phyloP scores from a whole-genome alignment of 2,113 vertebrate species.

The Odocoileus hemionus region DNA sequence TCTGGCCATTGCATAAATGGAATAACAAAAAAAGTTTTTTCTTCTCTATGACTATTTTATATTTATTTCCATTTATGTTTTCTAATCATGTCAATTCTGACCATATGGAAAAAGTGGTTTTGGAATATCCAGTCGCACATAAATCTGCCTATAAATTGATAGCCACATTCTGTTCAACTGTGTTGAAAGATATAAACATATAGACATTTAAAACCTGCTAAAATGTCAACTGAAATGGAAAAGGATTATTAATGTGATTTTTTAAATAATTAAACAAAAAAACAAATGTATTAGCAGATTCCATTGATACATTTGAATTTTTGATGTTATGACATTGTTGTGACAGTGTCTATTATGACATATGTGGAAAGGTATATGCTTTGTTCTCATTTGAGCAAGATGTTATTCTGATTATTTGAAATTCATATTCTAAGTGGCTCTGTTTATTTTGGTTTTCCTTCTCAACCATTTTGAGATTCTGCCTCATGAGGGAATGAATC shows the following conservation, averaged over 20 bases:
- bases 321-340: background rate
- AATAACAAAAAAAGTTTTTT: background rate
- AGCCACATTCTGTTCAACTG: background rate
- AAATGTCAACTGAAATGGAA: background rate
- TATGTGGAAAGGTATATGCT: background rate
- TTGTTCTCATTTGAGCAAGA: background rate
- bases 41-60: constrained; percentile 25
- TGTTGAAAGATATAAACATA: background rate
- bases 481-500: background rate
- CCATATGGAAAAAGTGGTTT: background rate
- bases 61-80: background rate
- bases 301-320: background rate
- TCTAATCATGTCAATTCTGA: constrained; percentile 27
- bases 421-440: background rate
- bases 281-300: background rate
- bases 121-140: constrained; percentile 11
- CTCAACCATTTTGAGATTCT: constrained; percentile 21
- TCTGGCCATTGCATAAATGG: constrained; percentile 12
- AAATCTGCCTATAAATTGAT: background rate
- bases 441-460: background rate
- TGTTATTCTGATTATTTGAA: background rate
- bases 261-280: background rate
- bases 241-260: background rate
- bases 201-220: background rate
- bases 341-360: background rate